Evolutionary conservation across 2,113 vertebrate species (phyloP), one percentile per base, ranked within the genome.

Genomic region (Lipotes vexillifer): DNA sequence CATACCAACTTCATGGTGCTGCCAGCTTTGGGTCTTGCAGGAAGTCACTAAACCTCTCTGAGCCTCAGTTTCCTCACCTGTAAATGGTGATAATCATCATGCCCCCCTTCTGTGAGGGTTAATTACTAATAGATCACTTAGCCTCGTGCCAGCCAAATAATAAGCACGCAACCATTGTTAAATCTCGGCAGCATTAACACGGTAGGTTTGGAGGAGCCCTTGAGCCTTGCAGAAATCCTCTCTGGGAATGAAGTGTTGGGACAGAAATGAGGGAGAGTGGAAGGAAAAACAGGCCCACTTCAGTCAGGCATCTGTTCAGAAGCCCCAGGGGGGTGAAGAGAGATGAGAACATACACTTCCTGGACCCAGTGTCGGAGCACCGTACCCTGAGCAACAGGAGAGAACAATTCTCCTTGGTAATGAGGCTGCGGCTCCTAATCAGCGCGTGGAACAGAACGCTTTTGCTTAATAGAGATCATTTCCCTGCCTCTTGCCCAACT

Each of bases 321-420:
- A 97, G 92, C 93, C 94, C 96, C 96, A 25, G 29, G 93, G 84
- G 83, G 85, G 81, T 41, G 72, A 80, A 57, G 75, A 88, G 65
- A 81, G 71, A 93, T 88, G 97, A 95, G 95, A 97, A 97, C 96
- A 93, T 65, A 85, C 46, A 84, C 96, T 97, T 97, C 90, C 87
- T 96, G 95, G 96, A 90, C 96, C 71, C 63, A 69, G 61, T 93
- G 93, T 97, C 66, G 0, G 81, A 95, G 90, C 91, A 69, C 86
- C 96, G 95, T n/a, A 88, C 84, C 84, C 96, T 38, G 63, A 95
- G 95, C 97, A 96, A 93, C 97, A 87, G 96, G 93, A 97, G 98
- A 5, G 92, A 93, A 85, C 89, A 84, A 59, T 96, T 94, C 95
- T 97, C 74, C 18, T 90, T 31, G 1, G 81, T 96, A 95, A 96